Base-by-base conservation (phyloP, 2,888 invertebrate genomes). In the Aproaerema taeniolella region DNA sequence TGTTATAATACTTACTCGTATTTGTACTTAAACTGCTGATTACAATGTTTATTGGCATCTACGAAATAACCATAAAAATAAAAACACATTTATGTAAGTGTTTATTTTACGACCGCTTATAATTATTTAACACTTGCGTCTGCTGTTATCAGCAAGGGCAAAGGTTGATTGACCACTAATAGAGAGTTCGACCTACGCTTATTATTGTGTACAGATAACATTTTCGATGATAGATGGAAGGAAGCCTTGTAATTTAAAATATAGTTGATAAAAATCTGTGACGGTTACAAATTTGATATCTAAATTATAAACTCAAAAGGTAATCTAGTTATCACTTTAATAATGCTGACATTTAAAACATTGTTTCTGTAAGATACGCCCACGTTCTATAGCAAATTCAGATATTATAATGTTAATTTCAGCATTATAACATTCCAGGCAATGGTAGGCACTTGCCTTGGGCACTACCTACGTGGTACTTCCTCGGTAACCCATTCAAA, bases 91-190 rank as follows among this genome's bases (percentile, higher is more conserved):
- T 9, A 33, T 11, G 20, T 25, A 10, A 24, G 33, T 34, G 11
- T 25, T 34, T 34, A 14, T 14, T 24, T 34, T 25, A 34, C 14
- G 34, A 14, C 12, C 28, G 16, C n/a, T n/a, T 29, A 36, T 20
- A 17, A 37, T 30, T 29, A 37, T 29, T 37, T 37, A 37, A 37
- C 26, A 28, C 31, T 40, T 20, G 15, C 28, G 20, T 10, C 26
- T 24, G 5, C 33, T 29, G 28, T 42, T 42, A 42, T 42, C 42
- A 32, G 31, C 24, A 39, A 39, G 42, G 42, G 38, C 39, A 39
- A 42, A 42, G 42, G 42, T 42, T 42, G 42, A 17, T 14, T 39
- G 36, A 36, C 38, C 32, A 31, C 14, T 28, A 15, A 31, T 34
- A 31, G 36, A 36, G 31, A 35, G 28, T 42, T 42, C 20, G 38